A percentile compares a stretch with the other conserved stretches of the same genome.
These are phyloP conservation scores for Rambutsinella grinnellia DNA, from an alignment of 2,888 invertebrate genomes.

Conservation along the genomic window DNA sequence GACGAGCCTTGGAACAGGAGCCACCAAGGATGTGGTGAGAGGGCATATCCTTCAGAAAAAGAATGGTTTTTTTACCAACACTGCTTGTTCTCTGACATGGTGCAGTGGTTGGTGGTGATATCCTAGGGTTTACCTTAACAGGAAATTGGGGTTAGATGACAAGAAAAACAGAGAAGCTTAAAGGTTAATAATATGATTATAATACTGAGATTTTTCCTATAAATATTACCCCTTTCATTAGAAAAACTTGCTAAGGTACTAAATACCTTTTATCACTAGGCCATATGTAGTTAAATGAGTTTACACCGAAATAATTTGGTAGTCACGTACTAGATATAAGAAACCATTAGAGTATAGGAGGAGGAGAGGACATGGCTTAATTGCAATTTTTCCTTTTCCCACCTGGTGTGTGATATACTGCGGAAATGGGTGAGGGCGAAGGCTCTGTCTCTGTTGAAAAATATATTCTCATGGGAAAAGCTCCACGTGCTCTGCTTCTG, in stretches of 20 bases:
- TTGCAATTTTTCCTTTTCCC: constrained; percentile 65
- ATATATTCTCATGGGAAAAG: constrained; percentile 63
- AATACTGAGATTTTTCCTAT: too few species aligned
- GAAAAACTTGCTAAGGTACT: too few species aligned
- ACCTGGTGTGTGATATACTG: constrained; percentile 64
- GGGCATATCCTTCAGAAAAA: neutral
- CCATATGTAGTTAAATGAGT: too few species aligned
- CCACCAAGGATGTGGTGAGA: neutral
- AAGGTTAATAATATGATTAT: neutral
- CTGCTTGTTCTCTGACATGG: neutral
- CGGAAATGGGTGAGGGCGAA: constrained; percentile 53
- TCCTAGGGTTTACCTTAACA: constrained; percentile 7
- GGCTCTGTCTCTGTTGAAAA: constrained; percentile 18
- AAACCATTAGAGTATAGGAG: neutral
- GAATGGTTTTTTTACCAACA: neutral
- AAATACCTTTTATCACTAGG: too few species aligned
- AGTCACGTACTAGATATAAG: constrained; percentile 24
- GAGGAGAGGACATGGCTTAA: constrained; percentile 47
- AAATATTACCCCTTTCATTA: too few species aligned
- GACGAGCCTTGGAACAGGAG: neutral
- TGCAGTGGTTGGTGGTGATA: constrained; percentile 2
- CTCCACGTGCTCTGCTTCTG: constrained; percentile 49
- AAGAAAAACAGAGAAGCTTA: constrained; percentile 3
- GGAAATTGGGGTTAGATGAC: constrained; percentile 28
- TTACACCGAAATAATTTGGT: too few species aligned